These are phyloP conservation scores for Imbricaverruca yamaguchii DNA, from an alignment of 2,888 invertebrate species.

Conservation along the genomic window DNA sequence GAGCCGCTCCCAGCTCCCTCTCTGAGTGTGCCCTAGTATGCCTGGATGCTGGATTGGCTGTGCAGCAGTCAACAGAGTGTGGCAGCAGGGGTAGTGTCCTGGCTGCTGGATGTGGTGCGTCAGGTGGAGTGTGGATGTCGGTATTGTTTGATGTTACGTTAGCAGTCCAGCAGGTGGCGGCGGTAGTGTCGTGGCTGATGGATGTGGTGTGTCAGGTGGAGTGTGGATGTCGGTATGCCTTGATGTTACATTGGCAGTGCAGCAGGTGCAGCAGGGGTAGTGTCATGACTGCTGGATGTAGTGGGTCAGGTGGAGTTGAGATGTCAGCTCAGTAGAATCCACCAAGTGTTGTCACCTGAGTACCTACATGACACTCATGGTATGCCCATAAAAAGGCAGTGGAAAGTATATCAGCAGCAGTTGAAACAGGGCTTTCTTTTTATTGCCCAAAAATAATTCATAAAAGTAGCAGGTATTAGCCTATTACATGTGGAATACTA, in stretches of 20 bases:
- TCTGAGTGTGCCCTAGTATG: neutral
- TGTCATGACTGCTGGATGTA: neutral
- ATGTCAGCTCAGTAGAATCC: too few relatives aligned
- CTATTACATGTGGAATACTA: too few relatives aligned
- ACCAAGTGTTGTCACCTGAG: too few relatives aligned
- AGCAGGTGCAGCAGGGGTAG: neutral
- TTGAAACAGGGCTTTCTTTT: too few relatives aligned
- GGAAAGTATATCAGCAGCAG: too few relatives aligned
- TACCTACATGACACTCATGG: too few relatives aligned
- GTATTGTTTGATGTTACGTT: neutral
- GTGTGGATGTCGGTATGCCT: neutral
- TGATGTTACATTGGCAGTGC: neutral
- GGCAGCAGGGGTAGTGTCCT: too few relatives aligned
- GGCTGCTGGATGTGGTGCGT: neutral
- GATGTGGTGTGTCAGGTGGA: neutral
- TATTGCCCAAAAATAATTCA: too few relatives aligned
- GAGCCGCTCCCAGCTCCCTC: neutral
- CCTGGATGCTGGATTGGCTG: neutral
- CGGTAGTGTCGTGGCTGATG: too few relatives aligned
- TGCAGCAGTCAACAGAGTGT: neutral
- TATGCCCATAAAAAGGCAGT: too few relatives aligned
- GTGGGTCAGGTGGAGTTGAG: neutral
- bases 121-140: neutral
- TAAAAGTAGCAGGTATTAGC: too few relatives aligned
- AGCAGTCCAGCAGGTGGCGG: neutral